phyloP scores from a whole-genome alignment of 2,888 invertebrate species.

The Dione juno region DNA sequence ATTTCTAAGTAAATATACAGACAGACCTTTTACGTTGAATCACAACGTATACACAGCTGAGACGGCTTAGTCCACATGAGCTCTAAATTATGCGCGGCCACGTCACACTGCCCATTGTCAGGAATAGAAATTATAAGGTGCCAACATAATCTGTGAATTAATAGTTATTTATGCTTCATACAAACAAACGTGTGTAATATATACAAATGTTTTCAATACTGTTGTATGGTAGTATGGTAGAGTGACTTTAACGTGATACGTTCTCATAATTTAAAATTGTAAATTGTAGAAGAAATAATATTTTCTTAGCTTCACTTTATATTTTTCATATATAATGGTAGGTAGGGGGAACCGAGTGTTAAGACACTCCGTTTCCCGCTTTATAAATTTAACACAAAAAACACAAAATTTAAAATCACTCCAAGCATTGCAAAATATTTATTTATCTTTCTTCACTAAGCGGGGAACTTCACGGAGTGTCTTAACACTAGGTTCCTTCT shows the following conservation, averaged over 20 bases:
- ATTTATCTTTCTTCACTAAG: too few species aligned
- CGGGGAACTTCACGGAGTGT: too few species aligned
- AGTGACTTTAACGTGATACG: too few species aligned
- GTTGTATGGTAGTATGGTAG: background rate
- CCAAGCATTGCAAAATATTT: too few species aligned
- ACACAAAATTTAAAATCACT: too few species aligned
- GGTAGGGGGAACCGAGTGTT: too few species aligned
- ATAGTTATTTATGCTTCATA: constrained; percentile 22
- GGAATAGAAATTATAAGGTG: constrained; percentile 32
- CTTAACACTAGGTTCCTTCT: background rate
- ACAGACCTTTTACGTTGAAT: constrained; percentile 13
- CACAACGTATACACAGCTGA: constrained; percentile 33
- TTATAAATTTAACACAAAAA: too few species aligned
- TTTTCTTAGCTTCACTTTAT: too few species aligned
- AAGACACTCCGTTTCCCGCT: too few species aligned
- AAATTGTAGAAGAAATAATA: too few species aligned
- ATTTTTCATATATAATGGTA: too few species aligned
- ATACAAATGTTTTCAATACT: background rate
- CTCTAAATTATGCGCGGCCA: constrained; percentile 42
- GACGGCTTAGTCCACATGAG: constrained; percentile 36
- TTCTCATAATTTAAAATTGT: too few species aligned
- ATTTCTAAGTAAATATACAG: background rate
- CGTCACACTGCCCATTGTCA: constrained; percentile 31
- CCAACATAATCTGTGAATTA: constrained; percentile 24
- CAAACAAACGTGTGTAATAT: constrained; percentile 1